Percentiles rank a stretch among this genome's conserved stretches.
These are phyloP conservation scores for Coptodon bakossiorum DNA, from an alignment of 2,113 vertebrate species.

Conservation along the genomic window DNA sequence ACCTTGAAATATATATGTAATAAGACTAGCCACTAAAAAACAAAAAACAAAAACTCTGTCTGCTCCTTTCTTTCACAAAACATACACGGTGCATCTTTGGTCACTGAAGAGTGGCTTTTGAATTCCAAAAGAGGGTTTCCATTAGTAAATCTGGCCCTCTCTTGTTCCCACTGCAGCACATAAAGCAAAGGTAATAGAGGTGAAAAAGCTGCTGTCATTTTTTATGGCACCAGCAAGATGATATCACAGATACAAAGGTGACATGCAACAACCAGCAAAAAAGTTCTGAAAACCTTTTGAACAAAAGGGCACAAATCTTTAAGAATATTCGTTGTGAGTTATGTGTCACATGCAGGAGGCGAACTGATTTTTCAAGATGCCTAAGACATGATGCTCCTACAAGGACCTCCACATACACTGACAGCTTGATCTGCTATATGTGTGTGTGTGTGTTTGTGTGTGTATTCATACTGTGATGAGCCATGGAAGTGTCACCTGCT, in stretches of 20 bases:
- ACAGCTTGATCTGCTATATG: not conserved
- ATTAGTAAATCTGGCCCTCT: not conserved
- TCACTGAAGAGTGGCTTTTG: not conserved
- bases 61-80: not conserved
- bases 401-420: not conserved
- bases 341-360: not conserved
- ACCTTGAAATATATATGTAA: not conserved
- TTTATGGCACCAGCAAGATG: not conserved
- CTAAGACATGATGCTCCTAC: not conserved
- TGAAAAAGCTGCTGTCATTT: not conserved
- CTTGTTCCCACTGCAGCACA: not conserved
- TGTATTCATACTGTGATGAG: constrained; percentile 6
- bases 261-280: not conserved
- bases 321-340: not conserved
- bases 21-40: not conserved
- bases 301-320: not conserved
- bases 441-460: not conserved
- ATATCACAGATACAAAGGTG: not conserved
- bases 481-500: constrained; percentile 31
- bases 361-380: not conserved
- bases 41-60: not conserved
- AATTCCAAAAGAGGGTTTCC: not conserved
- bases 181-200: not conserved
- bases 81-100: not conserved
- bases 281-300: not conserved